Evolutionary conservation across 2,113 vertebrate genomes (phyloP).

Genomic region (Erythrolamprus reginae): DNA sequence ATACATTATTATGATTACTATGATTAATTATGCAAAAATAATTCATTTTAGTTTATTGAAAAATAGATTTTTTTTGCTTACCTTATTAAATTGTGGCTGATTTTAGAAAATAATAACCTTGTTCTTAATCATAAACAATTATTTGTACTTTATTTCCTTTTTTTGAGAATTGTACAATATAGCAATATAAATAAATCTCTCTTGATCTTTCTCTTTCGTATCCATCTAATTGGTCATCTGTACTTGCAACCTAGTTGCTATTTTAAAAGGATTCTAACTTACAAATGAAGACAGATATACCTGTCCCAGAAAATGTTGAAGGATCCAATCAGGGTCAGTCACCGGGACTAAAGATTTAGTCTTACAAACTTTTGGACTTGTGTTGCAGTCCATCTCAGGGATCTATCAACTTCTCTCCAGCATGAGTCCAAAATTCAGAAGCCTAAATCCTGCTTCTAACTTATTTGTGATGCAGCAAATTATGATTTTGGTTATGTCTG

Average conservation of each 20-base stretch:
- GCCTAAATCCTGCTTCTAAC: not conserved
- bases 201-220: too few relatives aligned
- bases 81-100: not conserved
- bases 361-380: not conserved
- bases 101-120: not conserved
- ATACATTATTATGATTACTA: too few relatives aligned
- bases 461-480: not conserved
- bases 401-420: not conserved
- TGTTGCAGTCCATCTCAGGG: not conserved
- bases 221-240: not conserved
- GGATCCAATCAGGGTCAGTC: not conserved
- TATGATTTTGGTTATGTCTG: not conserved
- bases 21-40: not conserved
- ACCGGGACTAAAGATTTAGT: not conserved
- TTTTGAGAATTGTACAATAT: not conserved
- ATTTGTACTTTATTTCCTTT: not conserved
- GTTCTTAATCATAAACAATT: not conserved
- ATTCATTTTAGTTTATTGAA: not conserved
- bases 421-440: too few relatives aligned
- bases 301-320: not conserved
- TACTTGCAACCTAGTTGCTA: not conserved
- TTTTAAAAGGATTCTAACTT: not conserved
- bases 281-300: not conserved
- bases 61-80: not conserved
- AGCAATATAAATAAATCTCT: not conserved